Conservation (phyloP, 2,113 vertebrate species). For the Malurus melanocephalus region DNA sequence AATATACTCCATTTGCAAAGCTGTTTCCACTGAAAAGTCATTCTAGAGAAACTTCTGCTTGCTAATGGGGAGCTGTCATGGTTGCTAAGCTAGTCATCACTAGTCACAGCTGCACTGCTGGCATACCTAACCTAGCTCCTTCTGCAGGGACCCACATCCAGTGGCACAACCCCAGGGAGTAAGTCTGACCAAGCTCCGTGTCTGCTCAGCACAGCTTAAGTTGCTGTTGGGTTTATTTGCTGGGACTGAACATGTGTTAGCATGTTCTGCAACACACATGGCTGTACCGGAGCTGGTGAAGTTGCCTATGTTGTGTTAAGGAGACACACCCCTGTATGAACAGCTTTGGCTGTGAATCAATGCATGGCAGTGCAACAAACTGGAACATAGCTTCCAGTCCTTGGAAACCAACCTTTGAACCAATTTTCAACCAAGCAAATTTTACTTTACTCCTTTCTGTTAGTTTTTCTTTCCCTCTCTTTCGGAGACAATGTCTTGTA, state of each 20-base stretch:
- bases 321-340: accelerated
- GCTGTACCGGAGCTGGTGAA: neutral
- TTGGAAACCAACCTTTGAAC: neutral
- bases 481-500: neutral
- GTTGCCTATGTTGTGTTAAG: neutral
- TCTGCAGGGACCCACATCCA: neutral
- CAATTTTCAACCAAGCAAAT: neutral
- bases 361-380: neutral
- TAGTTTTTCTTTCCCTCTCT: neutral
- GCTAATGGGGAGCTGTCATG: neutral
- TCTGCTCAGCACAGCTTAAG: neutral
- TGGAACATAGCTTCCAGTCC: neutral
- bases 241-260: neutral
- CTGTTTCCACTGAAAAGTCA: neutral
- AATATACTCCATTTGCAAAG: neutral
- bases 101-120: neutral
- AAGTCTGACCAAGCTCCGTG: neutral
- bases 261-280: accelerated
- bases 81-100: neutral
- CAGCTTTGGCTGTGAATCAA: neutral
- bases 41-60: neutral
- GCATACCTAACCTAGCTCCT: neutral
- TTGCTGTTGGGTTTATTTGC: neutral
- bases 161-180: too few species aligned
- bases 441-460: neutral